phyloP scores from a whole-genome alignment of 1,140 invertebrate genomes.

The Rhagoletis zephyria region DNA sequence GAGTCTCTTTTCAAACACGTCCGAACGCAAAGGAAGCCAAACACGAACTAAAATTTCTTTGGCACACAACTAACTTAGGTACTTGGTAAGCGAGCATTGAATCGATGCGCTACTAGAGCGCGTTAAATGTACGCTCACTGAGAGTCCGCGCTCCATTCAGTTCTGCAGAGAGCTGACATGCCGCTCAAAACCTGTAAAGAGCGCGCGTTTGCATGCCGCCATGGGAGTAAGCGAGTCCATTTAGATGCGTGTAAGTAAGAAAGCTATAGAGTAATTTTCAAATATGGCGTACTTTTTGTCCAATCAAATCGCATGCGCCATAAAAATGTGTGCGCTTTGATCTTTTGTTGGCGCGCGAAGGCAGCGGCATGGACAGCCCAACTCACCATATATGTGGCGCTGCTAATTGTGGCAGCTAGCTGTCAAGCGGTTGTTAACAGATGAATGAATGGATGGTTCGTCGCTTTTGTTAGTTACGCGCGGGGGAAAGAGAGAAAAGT shows the following conservation, averaged over 20 bases:
- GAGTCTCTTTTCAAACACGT: slow-evolving; percentile 68
- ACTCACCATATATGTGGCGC: neutral
- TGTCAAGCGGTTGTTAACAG: slow-evolving; percentile 51
- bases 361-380: neutral
- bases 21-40: slow-evolving; percentile 70
- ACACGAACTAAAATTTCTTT: slow-evolving; percentile 69
- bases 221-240: neutral
- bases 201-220: neutral
- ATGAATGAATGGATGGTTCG: slow-evolving; percentile 4
- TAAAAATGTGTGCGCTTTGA: slow-evolving; percentile 37
- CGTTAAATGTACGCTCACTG: neutral
- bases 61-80: slow-evolving; percentile 42
- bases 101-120: neutral
- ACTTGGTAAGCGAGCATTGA: neutral
- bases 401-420: slow-evolving; percentile 50
- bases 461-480: neutral
- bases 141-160: neutral
- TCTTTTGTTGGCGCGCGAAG: slow-evolving; percentile 7
- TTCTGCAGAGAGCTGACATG: neutral
- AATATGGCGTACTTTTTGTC: slow-evolving; percentile 73
- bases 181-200: neutral
- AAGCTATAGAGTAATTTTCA: slow-evolving; percentile 66
- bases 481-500: neutral
- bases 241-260: neutral
- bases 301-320: slow-evolving; percentile 72